These are phyloP conservation scores for Hemiprocne comata DNA, from an alignment of 2,113 vertebrate species.

Conservation along the genomic window DNA sequence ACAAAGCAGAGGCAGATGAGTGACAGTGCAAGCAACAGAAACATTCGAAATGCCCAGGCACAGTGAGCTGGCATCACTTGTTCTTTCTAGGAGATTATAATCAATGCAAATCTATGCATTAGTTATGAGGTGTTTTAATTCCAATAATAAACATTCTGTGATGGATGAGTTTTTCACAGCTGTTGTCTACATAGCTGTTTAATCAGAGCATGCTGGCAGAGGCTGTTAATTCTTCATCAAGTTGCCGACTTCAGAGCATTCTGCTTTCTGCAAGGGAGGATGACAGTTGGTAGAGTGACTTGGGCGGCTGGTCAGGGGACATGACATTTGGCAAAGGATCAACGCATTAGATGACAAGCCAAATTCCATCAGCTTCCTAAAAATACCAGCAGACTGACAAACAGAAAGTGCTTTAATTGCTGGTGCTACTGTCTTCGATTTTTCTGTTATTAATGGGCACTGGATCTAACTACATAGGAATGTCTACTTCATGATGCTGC, in stretches of 20 bases:
- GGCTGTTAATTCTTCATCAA: slow-evolving; percentile 26
- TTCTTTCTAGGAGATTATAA: slow-evolving; percentile 34
- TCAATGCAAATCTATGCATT: slow-evolving; percentile 66
- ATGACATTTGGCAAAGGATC: slow-evolving; percentile 30
- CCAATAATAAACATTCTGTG: slow-evolving; percentile 67
- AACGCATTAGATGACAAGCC: background rate
- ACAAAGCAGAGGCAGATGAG: background rate
- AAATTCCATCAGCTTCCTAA: slow-evolving; percentile 62
- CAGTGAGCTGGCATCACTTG: background rate
- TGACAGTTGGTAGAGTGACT: slow-evolving; percentile 35
- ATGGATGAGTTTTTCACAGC: slow-evolving; percentile 71
- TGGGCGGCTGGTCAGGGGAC: background rate
- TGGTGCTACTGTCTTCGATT: background rate
- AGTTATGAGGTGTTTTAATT: slow-evolving; percentile 63
- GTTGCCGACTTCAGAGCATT: background rate
- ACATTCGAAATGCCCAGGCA: background rate
- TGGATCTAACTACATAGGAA: background rate
- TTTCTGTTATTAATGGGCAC: background rate
- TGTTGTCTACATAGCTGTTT: slow-evolving; percentile 63
- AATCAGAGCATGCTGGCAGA: slow-evolving; percentile 59
- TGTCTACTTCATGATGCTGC: background rate
- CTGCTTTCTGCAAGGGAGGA: background rate
- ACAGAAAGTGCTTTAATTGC: background rate
- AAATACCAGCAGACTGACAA: slow-evolving; percentile 36
- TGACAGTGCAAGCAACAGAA: background rate